A percentile compares a stretch with the other conserved stretches of the same genome.
These are phyloP conservation scores for Novumbra hubbsi DNA, from an alignment of 2,797 vertebrate genomes.

Conservation along the genomic window DNA sequence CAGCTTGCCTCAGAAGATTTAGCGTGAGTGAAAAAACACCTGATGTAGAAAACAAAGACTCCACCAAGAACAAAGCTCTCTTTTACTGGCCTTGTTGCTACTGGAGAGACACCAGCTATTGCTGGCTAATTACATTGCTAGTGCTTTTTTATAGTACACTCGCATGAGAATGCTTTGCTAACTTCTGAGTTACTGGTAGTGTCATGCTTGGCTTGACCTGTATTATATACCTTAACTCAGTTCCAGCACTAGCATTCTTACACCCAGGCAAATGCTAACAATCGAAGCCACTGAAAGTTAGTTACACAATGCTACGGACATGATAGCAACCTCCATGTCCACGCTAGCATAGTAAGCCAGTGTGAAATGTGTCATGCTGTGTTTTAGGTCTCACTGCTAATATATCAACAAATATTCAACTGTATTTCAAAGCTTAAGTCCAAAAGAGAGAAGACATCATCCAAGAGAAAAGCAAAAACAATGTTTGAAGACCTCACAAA, in stretches of 20 bases:
- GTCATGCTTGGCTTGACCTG: background rate
- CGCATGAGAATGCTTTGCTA: slow-evolving; percentile 40
- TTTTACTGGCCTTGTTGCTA: slow-evolving; percentile 53
- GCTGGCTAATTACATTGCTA: slow-evolving; percentile 60
- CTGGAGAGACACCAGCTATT: slow-evolving; percentile 62
- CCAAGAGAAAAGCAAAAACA: background rate
- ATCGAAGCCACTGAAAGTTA: background rate
- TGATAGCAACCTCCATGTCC: background rate
- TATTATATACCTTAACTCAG: background rate
- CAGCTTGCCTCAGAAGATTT: slow-evolving; percentile 32
- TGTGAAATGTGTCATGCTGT: background rate
- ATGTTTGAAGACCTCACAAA: background rate
- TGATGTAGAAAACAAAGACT: slow-evolving; percentile 46
- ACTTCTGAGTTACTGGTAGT: background rate
- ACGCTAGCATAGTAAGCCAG: background rate
- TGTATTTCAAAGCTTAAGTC: background rate
- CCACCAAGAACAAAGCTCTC: slow-evolving; percentile 44
- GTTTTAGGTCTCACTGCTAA: background rate
- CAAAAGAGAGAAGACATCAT: background rate
- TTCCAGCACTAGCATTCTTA: slow-evolving; percentile 33
- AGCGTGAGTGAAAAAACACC: slow-evolving; percentile 37
- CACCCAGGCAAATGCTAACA: slow-evolving; percentile 45
- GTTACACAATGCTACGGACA: background rate
- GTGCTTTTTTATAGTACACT: slow-evolving; percentile 26
- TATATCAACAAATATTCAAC: background rate